Base-by-base conservation (phyloP, 1,140 invertebrate species). In the Papilio polyxenes region DNA sequence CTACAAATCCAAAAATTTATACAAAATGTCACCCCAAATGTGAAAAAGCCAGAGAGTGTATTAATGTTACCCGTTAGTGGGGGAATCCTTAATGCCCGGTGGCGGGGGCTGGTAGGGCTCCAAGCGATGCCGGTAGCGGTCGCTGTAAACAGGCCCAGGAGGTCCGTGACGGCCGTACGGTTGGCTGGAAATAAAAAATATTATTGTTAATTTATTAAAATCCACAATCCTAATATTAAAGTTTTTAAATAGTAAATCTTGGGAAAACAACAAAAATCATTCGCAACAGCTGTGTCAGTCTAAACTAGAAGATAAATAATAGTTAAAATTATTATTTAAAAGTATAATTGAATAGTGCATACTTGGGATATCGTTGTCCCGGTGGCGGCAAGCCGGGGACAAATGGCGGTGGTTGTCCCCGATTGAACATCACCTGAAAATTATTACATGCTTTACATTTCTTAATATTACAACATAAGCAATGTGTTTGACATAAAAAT, bases 61-160 rank as follows among this genome's bases (percentile, higher is more conserved):
- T 31, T 23, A 62, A 62, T 31, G 20, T 86, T 87, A 94, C 91
- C 91, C 90, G 80, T 92, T 93, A 59, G 84, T 85, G 4, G 92
- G 92, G 0, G 92, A 92, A 74, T 94, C 92, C 86, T 94, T 94
- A 13, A 95, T 94, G 9, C 94, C 94, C 7, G 94, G 94, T 8
- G 94, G 94, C 8, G 92, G 91, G 8, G 94, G 94, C 80, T 95
- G 93, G 82, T 91, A 93, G 3, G 91, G 89, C 72, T 91, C 92
- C 31, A 80, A 17, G 9, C 84, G 89, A 15, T 87, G 87, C 3
- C 84, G 87, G 80, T 87, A 93, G 2, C 89, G 91, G 0, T 92
- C 90, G 23, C 80, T 81, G 76, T 85, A 92, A 0, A 86, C 4
- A 86, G 83, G 7, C 83, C 82, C 13, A 4, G 78, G 83, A 10